Conservation (phyloP, 2,888 invertebrate species). For the Acronicta leporina region DNA sequence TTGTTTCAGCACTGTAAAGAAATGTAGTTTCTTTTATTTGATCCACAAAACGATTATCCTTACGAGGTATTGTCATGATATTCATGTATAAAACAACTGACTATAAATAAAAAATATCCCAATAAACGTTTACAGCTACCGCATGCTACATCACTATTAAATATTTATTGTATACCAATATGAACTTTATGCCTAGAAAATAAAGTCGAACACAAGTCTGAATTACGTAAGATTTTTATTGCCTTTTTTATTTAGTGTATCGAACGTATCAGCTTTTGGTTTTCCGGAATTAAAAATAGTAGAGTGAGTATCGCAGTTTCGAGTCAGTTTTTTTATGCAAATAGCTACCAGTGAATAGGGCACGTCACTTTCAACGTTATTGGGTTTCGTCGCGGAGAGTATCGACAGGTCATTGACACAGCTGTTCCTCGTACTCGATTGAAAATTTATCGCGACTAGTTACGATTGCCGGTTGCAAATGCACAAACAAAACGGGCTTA, state of each 20-base stretch:
- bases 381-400: conserved; percentile 36
- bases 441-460: not conserved
- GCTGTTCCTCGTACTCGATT: not conserved
- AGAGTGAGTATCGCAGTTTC: conserved; percentile 33
- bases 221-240: conserved; percentile 13
- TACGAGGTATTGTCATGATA: conserved; percentile 33
- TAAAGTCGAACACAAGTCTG: conserved; percentile 8
- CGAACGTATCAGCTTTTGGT: conserved; percentile 27
- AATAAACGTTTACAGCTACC: conserved; percentile 20
- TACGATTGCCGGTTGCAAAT: not conserved
- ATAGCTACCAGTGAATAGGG: conserved; percentile 21
- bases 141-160: conserved; percentile 31
- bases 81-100: conserved; percentile 35
- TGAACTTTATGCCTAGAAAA: not conserved
- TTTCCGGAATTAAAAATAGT: conserved; percentile 49
- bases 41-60: conserved; percentile 6
- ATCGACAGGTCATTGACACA: conserved; percentile 26
- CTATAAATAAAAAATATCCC: conserved; percentile 31
- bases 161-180: conserved; percentile 14
- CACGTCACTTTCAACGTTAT: conserved; percentile 49
- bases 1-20: conserved; percentile 2
- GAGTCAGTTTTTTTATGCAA: conserved; percentile 45
- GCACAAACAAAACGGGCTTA: not conserved
- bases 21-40: conserved; percentile 17
- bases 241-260: conserved; percentile 24